phyloP scores from a whole-genome alignment of 2,888 invertebrate genomes.

The Melinopterus prodromus region DNA sequence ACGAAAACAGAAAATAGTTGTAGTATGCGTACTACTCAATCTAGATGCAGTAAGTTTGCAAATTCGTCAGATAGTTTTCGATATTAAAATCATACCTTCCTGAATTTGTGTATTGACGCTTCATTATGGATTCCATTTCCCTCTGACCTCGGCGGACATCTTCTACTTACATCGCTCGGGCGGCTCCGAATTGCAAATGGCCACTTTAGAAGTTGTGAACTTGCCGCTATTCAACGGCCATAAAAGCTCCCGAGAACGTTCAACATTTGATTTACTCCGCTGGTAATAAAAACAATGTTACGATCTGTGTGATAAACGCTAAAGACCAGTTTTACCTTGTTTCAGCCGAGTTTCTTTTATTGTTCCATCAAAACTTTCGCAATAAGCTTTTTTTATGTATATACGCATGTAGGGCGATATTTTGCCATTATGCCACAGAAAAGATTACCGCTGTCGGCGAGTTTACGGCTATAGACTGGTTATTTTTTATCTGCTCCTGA shows the following conservation, averaged over 20 bases:
- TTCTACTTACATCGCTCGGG: constrained; percentile 19
- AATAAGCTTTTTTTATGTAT: constrained; percentile 18
- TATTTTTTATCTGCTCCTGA: not conserved
- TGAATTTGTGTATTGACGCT: not conserved
- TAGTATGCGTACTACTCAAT: no score
- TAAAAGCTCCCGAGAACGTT: constrained; percentile 17
- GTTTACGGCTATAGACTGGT: not conserved
- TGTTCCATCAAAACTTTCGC: constrained; percentile 25
- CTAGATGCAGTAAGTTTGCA: no score
- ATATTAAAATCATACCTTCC: not conserved
- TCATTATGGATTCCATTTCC: not conserved
- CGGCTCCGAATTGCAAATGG: constrained; percentile 25
- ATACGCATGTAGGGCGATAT: constrained; percentile 12
- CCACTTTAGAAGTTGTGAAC: constrained; percentile 20
- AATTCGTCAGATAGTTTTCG: no score
- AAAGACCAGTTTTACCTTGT: constrained; percentile 25
- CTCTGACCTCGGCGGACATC: constrained; percentile 13
- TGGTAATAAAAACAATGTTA: constrained; percentile 20
- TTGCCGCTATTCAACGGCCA: constrained; percentile 11
- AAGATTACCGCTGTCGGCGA: constrained; percentile 4
- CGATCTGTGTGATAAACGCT: constrained; percentile 20
- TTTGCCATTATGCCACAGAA: constrained; percentile 8
- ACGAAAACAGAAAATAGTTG: no score
- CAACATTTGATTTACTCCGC: constrained; percentile 25
- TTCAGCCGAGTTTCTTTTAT: constrained; percentile 25